These are phyloP conservation scores for Syngnathus floridae DNA, from an alignment of 2,113 vertebrate species.

Conservation along the genomic window DNA sequence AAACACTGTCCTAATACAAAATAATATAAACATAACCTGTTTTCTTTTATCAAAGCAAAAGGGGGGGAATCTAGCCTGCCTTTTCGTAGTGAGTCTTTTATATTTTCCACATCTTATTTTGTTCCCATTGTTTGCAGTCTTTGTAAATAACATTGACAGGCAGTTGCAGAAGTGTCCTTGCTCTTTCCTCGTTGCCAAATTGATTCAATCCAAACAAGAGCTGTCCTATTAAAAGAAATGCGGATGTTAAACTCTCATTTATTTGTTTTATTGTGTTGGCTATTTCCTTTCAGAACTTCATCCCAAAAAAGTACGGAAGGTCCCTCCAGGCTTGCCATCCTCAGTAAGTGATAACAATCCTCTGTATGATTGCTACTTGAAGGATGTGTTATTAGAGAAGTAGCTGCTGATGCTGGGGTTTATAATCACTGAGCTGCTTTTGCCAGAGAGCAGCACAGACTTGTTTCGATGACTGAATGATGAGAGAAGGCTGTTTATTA, in stretches of 20 bases:
- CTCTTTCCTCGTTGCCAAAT: slow-evolving; percentile 16
- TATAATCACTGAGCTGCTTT: not conserved
- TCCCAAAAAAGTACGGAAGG: slow-evolving; percentile 94
- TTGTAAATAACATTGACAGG: slow-evolving; percentile 20
- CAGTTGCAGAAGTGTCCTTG: slow-evolving; percentile 18
- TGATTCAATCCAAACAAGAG: slow-evolving; percentile 26
- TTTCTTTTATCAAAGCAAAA: slow-evolving; percentile 26
- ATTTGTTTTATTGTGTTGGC: slow-evolving; percentile 23
- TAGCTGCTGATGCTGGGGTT: slow-evolving; percentile 2
- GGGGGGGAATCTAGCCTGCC: not conserved
- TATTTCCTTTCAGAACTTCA: slow-evolving; percentile 80
- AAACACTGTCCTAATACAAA: slow-evolving; percentile 35
- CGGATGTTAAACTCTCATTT: slow-evolving; percentile 20
- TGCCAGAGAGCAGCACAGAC: not conserved
- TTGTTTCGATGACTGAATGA: not conserved
- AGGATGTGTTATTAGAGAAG: not conserved
- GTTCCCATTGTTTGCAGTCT: slow-evolving; percentile 25
- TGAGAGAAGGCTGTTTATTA: not conserved
- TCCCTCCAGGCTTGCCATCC: slow-evolving; percentile 92
- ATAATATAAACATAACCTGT: slow-evolving; percentile 38
- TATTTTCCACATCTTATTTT: slow-evolving; percentile 24
- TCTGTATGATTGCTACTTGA: not conserved
- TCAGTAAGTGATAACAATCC: slow-evolving; percentile 80
- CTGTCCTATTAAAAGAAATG: slow-evolving; percentile 10
- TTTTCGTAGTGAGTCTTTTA: slow-evolving; percentile 19